Conservation (phyloP, 2,888 invertebrate species). For the Sminthurides aquaticus region DNA sequence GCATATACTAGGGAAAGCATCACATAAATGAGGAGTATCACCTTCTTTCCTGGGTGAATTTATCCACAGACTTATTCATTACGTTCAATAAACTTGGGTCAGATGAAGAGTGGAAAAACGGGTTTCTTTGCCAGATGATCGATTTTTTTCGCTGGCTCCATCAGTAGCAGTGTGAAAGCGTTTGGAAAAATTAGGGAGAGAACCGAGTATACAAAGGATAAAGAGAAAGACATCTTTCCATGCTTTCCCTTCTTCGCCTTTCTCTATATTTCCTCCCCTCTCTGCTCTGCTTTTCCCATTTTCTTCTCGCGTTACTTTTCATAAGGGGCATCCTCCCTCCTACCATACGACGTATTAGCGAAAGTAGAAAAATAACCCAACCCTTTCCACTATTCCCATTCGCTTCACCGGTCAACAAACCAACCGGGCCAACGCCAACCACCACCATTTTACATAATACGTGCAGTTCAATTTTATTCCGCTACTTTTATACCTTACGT, state of each 20-base stretch:
- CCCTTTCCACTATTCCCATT: no score
- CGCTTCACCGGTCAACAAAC: no score
- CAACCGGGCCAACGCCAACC: no score
- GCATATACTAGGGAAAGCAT: no score
- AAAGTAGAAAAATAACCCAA: no score
- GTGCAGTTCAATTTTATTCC: no score
- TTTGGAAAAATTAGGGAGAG: neutral
- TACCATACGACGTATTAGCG: no score
- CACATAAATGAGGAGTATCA: no score
- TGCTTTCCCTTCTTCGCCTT: slow-evolving; percentile 1
- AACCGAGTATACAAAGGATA: neutral
- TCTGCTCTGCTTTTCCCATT: slow-evolving; percentile 10
- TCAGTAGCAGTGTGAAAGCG: no score
- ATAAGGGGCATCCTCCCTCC: neutral
- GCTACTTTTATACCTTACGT: no score
- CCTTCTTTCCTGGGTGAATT: no score
- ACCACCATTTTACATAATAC: no score
- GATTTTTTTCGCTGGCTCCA: neutral
- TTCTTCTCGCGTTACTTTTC: neutral
- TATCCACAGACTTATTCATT: slow-evolving; percentile 1
- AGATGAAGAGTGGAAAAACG: neutral
- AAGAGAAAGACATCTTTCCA: neutral
- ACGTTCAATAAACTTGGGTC: neutral
- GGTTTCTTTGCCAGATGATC: neutral
- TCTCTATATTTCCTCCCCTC: slow-evolving; percentile 8